phyloP scores from a whole-genome alignment of 2,113 vertebrate species.

The Microcebus ravelobensis region DNA sequence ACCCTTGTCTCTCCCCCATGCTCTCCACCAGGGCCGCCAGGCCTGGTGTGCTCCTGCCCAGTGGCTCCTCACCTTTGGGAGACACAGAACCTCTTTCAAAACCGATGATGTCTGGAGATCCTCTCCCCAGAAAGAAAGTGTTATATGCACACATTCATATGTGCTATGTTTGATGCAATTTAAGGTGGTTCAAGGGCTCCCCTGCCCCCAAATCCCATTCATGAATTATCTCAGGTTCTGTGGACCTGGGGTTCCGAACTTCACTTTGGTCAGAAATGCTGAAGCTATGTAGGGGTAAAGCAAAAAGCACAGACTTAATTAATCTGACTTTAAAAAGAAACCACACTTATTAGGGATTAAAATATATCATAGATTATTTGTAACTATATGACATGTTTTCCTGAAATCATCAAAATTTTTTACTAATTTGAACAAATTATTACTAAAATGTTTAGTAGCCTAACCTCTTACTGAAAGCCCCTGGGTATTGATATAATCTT shows the following conservation, averaged over 20 bases:
- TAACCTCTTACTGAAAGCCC: background rate
- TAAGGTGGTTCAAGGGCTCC: background rate
- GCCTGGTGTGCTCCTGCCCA: too few species aligned
- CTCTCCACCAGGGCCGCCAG: background rate
- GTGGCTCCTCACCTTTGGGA: background rate
- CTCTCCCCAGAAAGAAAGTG: background rate
- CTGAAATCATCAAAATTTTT: background rate
- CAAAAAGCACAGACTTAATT: background rate
- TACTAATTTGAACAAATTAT: background rate
- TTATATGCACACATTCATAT: background rate
- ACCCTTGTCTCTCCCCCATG: too few species aligned
- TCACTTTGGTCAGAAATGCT: background rate
- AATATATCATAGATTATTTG: background rate
- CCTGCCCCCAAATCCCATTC: too few species aligned
- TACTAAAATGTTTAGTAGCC: background rate
- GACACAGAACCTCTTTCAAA: background rate
- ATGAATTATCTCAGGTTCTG: background rate
- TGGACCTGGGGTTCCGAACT: background rate
- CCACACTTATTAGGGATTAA: background rate
- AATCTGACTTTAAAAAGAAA: background rate
- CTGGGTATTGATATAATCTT: background rate
- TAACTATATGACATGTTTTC: background rate
- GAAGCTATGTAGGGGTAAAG: background rate
- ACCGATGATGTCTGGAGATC: background rate
- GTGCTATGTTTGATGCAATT: background rate